These are phyloP conservation scores for Prochilodus magdalenae DNA, from an alignment of 2,113 vertebrate species.

Conservation along the genomic window DNA sequence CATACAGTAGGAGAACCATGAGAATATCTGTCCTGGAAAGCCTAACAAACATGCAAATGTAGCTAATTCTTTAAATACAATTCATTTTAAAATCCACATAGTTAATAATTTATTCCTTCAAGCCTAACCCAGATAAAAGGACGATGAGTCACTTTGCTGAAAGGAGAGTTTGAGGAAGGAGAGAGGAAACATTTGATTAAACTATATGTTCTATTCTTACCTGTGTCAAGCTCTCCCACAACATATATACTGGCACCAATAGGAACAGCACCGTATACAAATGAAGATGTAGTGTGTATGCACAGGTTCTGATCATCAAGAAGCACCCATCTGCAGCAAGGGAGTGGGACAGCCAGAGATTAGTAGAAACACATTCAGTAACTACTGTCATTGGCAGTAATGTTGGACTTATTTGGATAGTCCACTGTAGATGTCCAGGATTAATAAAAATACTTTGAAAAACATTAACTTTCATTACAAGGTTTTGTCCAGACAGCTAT, in stretches of 20 bases:
- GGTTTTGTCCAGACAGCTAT: no score
- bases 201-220: conserved; percentile 67
- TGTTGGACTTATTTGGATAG: no score
- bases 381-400: no score
- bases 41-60: neutral
- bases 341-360: neutral
- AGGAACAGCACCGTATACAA: conserved; percentile 94
- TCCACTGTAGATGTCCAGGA: no score
- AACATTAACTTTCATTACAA: no score
- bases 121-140: neutral
- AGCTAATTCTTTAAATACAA: neutral
- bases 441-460: no score
- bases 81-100: neutral
- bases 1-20: neutral
- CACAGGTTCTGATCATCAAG: conserved; percentile 94
- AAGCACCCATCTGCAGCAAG: conserved; percentile 90
- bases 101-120: neutral
- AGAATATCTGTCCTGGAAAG: neutral
- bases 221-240: conserved; percentile 97
- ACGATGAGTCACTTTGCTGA: neutral
- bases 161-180: neutral
- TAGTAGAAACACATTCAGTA: neutral
- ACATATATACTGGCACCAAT: conserved; percentile 96
- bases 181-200: neutral
- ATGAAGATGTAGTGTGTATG: conserved; percentile 93